Evolutionary conservation across 2,888 invertebrate genomes (phyloP), one percentile per base, ranked within the genome.

Genomic region (Ctenicera cuprea): DNA sequence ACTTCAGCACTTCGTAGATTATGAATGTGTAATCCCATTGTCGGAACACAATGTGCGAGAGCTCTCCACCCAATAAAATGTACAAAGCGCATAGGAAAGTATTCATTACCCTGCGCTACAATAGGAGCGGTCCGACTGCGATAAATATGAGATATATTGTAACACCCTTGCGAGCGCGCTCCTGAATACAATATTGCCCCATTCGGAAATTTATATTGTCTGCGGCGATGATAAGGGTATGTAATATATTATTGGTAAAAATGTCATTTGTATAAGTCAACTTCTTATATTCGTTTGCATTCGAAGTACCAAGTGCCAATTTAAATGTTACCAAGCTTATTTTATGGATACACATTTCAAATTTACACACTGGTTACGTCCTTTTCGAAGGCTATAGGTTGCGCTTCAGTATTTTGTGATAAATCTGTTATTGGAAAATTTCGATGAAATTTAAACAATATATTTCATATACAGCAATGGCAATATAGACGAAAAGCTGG

Each of bases 161-260:
- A 81, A 79, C 81, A 79, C 80, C 79, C 80, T 78, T 75, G 72
- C 80, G 76, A 76, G 76, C 77, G 77, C 79, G 78, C 79, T 77
- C 77, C 80, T 82, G 84, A 83, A 84, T 83, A 84, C 83, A 84
- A 83, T 84, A 84, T 84, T 84, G 84, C 83, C 82, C 83, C 83
- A 84, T 85, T 85, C 83, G 81, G 82, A 85, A 86, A 85, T 85
- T 85, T 85, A 85, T 85, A 85, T 85, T 85, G 85, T 85, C 85
- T 83, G 85, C 81, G 81, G 82, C 84, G 82, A 82, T 85, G 86
- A 86, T 85, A 85, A 85, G 85, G 85, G 85, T 85, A 78, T 79
- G 81, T 83, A 82, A 85, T 85, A 85, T 85, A 86, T 85, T 84
- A 84, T 81, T 72, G 80, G 82, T 82, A 84, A 85, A 85, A 85